Evolutionary conservation across 2,888 invertebrate genomes (phyloP).

Genomic region (Lasioglossum malachurum): DNA sequence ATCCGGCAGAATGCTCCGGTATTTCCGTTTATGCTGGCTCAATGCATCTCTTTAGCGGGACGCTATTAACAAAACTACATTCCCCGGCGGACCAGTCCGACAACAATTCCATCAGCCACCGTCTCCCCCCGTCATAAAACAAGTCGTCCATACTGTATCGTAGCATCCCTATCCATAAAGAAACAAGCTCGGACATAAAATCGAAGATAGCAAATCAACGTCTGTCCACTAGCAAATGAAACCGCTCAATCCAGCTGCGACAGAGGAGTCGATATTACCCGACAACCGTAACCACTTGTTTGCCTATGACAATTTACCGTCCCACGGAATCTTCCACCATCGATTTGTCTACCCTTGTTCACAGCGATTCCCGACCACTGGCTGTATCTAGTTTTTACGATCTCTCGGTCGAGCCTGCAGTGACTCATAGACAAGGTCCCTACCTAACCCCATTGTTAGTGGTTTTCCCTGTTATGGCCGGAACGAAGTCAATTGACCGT

Average conservation of each 20-base stretch:
- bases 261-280: constrained; percentile 18
- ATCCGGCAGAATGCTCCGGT: not conserved
- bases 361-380: constrained; percentile 13
- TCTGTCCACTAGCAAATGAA: not conserved
- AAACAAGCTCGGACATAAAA: constrained; percentile 9
- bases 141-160: not conserved
- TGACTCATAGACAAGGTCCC: constrained; percentile 2
- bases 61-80: not conserved
- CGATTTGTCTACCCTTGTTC: constrained; percentile 47
- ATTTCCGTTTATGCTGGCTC: not conserved
- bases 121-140: constrained; percentile 28
- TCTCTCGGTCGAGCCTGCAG: not conserved
- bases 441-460: not conserved
- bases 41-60: not conserved
- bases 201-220: constrained; percentile 20
- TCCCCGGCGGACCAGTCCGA: not conserved
- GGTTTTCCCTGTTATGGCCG: constrained; percentile 5
- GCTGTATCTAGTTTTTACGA: constrained; percentile 2
- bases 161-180: not conserved
- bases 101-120: not conserved
- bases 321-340: constrained; percentile 11
- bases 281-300: constrained; percentile 28
- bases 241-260: not conserved
- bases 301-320: constrained; percentile 25
- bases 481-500: constrained; percentile 3